phyloP scores from a whole-genome alignment of 2,113 vertebrate genomes.

The Ellobius talpinus region DNA sequence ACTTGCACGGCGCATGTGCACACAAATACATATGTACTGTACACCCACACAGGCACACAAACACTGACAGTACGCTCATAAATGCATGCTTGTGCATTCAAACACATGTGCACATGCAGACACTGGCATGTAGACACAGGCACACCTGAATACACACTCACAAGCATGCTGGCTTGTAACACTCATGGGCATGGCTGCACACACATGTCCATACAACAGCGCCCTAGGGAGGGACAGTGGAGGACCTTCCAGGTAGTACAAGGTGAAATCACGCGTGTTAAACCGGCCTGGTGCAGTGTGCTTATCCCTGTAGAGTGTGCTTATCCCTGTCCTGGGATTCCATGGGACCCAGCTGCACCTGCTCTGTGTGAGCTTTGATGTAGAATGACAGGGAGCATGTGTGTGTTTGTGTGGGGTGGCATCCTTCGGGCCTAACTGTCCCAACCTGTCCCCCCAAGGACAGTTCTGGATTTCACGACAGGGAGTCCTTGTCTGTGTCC shows the following conservation, averaged over 20 bases:
- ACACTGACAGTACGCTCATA: neutral
- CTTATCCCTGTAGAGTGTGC: neutral
- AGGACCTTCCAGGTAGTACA: neutral
- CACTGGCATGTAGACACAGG: fast-evolving
- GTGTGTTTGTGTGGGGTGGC: neutral
- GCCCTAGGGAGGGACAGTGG: neutral
- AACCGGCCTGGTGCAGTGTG: neutral
- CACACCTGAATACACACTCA: neutral
- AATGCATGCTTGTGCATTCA: fast-evolving
- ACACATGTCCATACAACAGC: neutral
- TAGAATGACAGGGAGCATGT: fast-evolving
- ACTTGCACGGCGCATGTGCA: neutral
- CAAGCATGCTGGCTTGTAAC: neutral
- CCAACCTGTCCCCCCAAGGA: neutral
- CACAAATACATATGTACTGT: neutral
- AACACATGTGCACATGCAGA: fast-evolving
- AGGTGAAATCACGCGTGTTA: neutral
- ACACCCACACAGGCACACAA: neutral
- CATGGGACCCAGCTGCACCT: neutral
- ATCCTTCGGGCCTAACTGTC: too few species aligned
- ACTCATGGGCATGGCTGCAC: fast-evolving
- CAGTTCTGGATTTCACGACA: too few species aligned
- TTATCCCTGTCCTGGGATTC: neutral
- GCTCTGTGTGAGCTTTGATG: neutral
- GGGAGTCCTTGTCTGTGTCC: neutral